Evolutionary conservation across 2,113 vertebrate species (phyloP), one percentile per base, ranked within the genome.

Genomic region (Paedocypris sp.): DNA sequence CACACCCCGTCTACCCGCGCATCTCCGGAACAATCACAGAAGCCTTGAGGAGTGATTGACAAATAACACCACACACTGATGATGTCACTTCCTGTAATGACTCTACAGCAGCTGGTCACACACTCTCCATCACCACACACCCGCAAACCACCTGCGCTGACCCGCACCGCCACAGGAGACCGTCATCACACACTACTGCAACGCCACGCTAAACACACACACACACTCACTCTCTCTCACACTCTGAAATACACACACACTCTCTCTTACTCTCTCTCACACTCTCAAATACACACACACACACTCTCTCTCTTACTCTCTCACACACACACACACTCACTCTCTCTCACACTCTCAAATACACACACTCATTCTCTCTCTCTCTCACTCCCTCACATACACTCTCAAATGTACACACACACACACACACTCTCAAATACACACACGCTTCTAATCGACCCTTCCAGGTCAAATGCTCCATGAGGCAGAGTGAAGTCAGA

Each of bases 381-480:
- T 69, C 60, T 56, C 36, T 29, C 15, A 41, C 26, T 28, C 39
- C 23, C 39, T 29, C 5, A 19, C 49, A 15, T 20, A 26, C 25
- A 42, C 39, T 22, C 39, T 29, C 5, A 19, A 29, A 15, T 20
- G 20, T 19, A 42, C 38, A 33, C 53, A 33, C 36, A 13, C 18
- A 19, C 16, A 13, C 39, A 23, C 26, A 18, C 11, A 39, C 22
- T 11, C 7, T 32, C 18, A 41, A 25, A 47, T 19, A 16, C 23
- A 49, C n/a, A n/a, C n/a, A n/a, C n/a, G n/a, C n/a, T n/a, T 42
- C 38, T 33, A 49, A 60, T 65, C 23, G 62, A 13, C 32, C 43
- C 56, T 69, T 69, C 60, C 54, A 65, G 52, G 67, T 69, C 67
- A 64, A 65, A 65, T 49, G 56, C 47, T 45, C 28, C 19, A 53